Conservation (phyloP, 2,113 vertebrate genomes). For the Cathartes aura region DNA sequence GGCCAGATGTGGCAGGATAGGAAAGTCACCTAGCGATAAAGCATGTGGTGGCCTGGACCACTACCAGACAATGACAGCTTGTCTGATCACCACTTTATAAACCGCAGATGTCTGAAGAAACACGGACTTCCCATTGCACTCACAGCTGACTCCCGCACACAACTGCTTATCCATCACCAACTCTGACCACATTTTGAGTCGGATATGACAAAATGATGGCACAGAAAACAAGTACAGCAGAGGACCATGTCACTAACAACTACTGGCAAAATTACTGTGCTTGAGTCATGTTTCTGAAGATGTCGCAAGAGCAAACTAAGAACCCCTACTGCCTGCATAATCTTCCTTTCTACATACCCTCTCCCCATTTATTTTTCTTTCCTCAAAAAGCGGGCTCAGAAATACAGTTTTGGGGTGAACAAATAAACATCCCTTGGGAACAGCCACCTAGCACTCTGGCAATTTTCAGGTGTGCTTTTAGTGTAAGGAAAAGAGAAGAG, state of each 20-base stretch:
- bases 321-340: background rate
- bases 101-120: background rate
- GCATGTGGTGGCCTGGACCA: background rate
- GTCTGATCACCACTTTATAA: background rate
- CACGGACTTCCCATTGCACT: background rate
- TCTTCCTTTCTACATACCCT: background rate
- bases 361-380: background rate
- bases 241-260: background rate
- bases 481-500: background rate
- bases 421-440: background rate
- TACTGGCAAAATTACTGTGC: background rate
- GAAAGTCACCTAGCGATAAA: background rate
- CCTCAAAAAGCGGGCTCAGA: background rate
- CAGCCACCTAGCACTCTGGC: background rate
- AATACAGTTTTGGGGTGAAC: background rate
- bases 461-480: background rate
- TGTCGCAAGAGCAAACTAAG: background rate
- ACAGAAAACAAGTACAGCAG: background rate
- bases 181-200: background rate
- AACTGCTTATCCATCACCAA: background rate
- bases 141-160: background rate
- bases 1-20: background rate
- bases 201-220: background rate
- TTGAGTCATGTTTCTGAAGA: background rate
- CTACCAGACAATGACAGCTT: background rate